A percentile compares a stretch with the other conserved stretches of the same genome.
These are phyloP conservation scores for Megalops cyprinoides DNA, from an alignment of 2,797 vertebrate genomes.

Conservation along the genomic window DNA sequence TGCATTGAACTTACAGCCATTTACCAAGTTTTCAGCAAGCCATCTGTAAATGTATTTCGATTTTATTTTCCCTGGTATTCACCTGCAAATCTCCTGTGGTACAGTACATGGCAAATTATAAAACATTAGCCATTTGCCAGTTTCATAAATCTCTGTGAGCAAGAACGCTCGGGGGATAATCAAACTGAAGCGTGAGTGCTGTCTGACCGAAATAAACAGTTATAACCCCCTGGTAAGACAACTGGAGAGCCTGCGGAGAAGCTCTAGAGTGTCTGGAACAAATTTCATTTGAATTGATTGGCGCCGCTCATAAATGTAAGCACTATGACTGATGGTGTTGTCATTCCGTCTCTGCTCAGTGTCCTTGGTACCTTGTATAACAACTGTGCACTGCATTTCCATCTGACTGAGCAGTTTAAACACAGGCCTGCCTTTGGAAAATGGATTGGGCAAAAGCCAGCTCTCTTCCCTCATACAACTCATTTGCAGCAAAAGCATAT, in stretches of 20 bases:
- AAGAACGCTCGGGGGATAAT: slow-evolving; percentile 17
- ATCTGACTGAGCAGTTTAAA: background rate
- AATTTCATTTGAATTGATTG: slow-evolving; percentile 33
- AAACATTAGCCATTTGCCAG: slow-evolving; percentile 22
- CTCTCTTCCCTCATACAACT: background rate
- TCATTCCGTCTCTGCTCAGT: slow-evolving; percentile 7
- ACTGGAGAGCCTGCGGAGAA: background rate
- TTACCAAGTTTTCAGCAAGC: background rate
- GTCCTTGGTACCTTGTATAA: slow-evolving; percentile 21
- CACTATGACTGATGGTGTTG: slow-evolving; percentile 9
- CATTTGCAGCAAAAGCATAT: background rate
- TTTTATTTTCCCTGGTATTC: background rate
- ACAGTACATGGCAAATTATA: background rate
- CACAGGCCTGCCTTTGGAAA: background rate
- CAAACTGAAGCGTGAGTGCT: background rate
- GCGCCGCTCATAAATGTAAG: slow-evolving; percentile 26
- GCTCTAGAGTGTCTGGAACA: slow-evolving; percentile 14
- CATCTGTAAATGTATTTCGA: background rate
- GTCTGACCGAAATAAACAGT: slow-evolving; percentile 27
- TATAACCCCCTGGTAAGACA: slow-evolving; percentile 28
- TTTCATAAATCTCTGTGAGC: slow-evolving; percentile 10
- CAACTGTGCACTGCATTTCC: background rate
- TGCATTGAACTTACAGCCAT: background rate
- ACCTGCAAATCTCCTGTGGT: background rate
- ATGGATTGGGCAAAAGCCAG: background rate